These are phyloP conservation scores for roundworm (Caenorhabditis elegans) DNA, from an alignment of 1,140 invertebrate genomes.

Conservation along the genomic window DNA sequence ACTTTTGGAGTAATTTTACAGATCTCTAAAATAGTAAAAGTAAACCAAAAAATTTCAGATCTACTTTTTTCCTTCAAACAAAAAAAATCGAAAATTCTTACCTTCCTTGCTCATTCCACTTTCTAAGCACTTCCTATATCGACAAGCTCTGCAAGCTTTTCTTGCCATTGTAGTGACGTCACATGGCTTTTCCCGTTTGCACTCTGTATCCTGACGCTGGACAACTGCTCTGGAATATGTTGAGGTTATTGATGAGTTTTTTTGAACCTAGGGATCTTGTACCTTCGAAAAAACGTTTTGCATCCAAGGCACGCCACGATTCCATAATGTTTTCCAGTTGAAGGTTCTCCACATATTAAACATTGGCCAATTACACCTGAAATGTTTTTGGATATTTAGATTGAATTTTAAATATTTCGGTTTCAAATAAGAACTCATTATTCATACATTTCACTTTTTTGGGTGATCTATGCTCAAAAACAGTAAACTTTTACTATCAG, in stretches of 20 bases:
- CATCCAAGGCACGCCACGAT: slow-evolving; percentile 70
- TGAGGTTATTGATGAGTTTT: slow-evolving; percentile 22
- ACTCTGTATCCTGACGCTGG: slow-evolving; percentile 45
- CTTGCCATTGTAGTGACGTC: slow-evolving; percentile 35
- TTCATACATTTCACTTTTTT: too few species aligned
- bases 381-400: neutral
- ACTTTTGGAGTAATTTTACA: too few species aligned
- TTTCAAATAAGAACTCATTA: too few species aligned
- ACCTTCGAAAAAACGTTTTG: slow-evolving; percentile 61
- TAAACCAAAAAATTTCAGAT: neutral
- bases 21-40: too few species aligned
- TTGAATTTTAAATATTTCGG: too few species aligned
- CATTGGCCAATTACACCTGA: slow-evolving; percentile 48
- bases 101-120: slow-evolving; percentile 52
- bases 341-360: slow-evolving; percentile 52
- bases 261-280: too few species aligned
- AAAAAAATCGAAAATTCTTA: neutral
- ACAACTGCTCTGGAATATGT: slow-evolving; percentile 43
- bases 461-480: too few species aligned
- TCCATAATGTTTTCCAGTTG: slow-evolving; percentile 69
- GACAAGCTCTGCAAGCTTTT: slow-evolving; percentile 50
- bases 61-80: neutral
- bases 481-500: too few species aligned
- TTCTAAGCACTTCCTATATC: slow-evolving; percentile 49
- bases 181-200: slow-evolving; percentile 40